Evolutionary conservation across 1,140 invertebrate genomes (phyloP), one percentile per base, ranked within the genome.

Genomic region (Trichogramma pretiosum): DNA sequence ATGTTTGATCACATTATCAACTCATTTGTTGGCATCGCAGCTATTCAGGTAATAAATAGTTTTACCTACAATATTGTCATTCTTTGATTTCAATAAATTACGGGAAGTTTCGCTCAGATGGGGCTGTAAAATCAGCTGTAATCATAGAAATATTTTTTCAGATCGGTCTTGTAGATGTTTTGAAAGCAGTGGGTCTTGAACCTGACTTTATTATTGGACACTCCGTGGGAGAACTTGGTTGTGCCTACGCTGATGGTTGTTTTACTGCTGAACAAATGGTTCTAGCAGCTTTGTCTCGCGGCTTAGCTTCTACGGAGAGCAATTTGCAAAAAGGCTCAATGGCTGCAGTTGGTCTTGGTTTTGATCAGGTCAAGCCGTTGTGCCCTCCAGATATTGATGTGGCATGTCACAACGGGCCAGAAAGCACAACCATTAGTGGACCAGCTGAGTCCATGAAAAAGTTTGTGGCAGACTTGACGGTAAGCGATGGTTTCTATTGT

Each of bases 191-290:
- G 47, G 84, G 82, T 14, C 75, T 95, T 14, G 76, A 83, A 48
- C 80, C 83, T 4, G 87, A 93, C 68, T 86, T 83, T 28, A 85
- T 93, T 37, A 81, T 94, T 59, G 90, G 81, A 4, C 89, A 93
- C 63, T 92, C 89, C n/a, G 86, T 87, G 1, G 87, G 87, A 18
- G 87, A 90, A 68, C 63, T 90, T n/a, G 89, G 86, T 3, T 93
- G 89, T 69, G 86, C 83, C 14, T 94, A 94, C 73, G 87, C 87
- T 30, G 90, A 93, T 69, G 87, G 85, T 2, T 84, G 83, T 46
- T 75, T 93, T 46, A 89, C 87, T 8, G 77, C 81, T 3, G 85
- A 92, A 61, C 81, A 94, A 70, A 87, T 87, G 68, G 80, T 93
- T 41, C 59, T 90, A 10, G 76, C 84, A 17, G 82, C 89, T 10